Conservation (phyloP, 2,888 invertebrate species). For the Drosophila niveifrons region DNA sequence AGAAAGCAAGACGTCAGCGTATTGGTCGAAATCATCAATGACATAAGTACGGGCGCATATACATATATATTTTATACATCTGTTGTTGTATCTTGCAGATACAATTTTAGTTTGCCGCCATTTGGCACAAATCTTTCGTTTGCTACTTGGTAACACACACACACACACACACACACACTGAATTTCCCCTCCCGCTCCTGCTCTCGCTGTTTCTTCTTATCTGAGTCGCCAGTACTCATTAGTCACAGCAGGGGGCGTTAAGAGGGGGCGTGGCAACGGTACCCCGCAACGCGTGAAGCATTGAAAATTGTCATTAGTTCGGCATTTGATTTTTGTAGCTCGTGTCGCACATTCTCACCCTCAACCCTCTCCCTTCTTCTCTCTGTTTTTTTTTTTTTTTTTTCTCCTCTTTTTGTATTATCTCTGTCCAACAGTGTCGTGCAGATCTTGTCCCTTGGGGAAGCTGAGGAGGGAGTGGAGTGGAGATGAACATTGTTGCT, state of each 20-base stretch:
- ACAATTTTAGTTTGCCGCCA: slow-evolving; percentile 29
- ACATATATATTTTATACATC: slow-evolving; percentile 16
- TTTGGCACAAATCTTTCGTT: slow-evolving; percentile 58
- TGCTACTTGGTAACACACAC: slow-evolving; percentile 58
- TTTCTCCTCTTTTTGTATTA: not conserved
- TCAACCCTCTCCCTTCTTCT: not conserved
- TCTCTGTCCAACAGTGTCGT: not conserved
- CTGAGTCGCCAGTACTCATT: slow-evolving; percentile 74
- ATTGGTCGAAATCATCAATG: slow-evolving; percentile 59
- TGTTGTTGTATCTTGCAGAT: slow-evolving; percentile 28
- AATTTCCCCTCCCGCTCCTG: not conserved
- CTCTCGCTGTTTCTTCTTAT: slow-evolving; percentile 68
- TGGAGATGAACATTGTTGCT: slow-evolving; percentile 15
- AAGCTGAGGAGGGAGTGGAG: not conserved
- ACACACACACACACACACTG: no score
- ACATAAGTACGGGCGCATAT: slow-evolving; percentile 54
- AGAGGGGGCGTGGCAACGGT: slow-evolving; percentile 32
- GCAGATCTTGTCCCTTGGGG: slow-evolving; percentile 1
- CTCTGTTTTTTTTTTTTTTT: not conserved
- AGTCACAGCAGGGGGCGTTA: slow-evolving; percentile 63
- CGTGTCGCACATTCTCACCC: slow-evolving; percentile 28
- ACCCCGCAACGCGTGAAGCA: slow-evolving; percentile 66
- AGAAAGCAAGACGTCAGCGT: slow-evolving; percentile 52
- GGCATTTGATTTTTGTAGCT: slow-evolving; percentile 65
- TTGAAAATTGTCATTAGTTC: slow-evolving; percentile 80